Evolutionary conservation across 2,113 vertebrate species (phyloP).

Genomic region (Orientallactaga bullata): DNA sequence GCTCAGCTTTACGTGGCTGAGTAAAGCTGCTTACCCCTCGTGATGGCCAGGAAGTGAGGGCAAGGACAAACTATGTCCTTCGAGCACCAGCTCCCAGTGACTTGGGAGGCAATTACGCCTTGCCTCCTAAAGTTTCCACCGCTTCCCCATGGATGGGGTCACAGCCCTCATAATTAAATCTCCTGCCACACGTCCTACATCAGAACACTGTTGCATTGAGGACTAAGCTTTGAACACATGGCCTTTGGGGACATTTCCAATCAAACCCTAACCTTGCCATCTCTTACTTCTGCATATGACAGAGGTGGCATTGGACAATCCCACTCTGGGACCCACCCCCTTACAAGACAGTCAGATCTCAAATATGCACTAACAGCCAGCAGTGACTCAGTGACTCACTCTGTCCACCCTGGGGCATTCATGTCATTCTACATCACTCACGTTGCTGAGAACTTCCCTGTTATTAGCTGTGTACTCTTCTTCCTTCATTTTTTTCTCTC

Average conservation of each 20-base stretch:
- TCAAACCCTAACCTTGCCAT: not conserved
- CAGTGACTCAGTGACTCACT: constrained; percentile 38
- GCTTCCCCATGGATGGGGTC: not conserved
- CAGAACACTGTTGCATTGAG: not conserved
- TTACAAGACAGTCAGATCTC: not conserved
- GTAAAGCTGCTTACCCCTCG: not conserved
- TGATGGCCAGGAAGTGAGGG: not conserved
- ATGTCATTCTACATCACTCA: not conserved
- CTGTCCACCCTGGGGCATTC: not conserved
- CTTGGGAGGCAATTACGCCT: not conserved
- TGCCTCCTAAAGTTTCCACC: not conserved
- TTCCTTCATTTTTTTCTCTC: not conserved
- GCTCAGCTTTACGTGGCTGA: too few relatives aligned
- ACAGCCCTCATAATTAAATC: not conserved
- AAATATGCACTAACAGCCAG: not conserved
- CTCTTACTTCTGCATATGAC: not conserved
- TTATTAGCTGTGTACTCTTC: not conserved
- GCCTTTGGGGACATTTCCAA: not conserved
- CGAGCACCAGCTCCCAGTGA: not conserved
- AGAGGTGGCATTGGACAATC: not conserved
- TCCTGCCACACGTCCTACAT: not conserved
- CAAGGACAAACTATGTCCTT: not conserved
- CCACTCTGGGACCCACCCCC: not conserved
- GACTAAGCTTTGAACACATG: not conserved
- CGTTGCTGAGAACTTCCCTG: not conserved